phyloP scores from a whole-genome alignment of 2,888 invertebrate genomes.

The Carpatolechia fugitivella region DNA sequence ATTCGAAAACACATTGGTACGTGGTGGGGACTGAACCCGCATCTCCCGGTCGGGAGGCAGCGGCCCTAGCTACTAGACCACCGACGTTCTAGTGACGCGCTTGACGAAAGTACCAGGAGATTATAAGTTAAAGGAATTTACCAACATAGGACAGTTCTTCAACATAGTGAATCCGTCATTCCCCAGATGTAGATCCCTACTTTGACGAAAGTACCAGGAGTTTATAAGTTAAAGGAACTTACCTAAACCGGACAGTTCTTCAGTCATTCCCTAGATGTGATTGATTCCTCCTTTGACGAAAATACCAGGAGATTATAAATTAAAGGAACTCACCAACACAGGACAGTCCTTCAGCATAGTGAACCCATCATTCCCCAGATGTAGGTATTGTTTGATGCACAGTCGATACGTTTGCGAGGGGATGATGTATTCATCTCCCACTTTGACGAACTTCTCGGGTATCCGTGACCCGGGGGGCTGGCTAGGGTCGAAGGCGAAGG shows the following conservation, averaged over 20 bases:
- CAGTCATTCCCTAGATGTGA: no score
- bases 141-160: slow-evolving; percentile 85
- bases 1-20: no score
- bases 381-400: slow-evolving; percentile 90
- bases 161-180: slow-evolving; percentile 93
- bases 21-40: no score
- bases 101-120: no score
- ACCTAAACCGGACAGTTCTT: neutral
- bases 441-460: slow-evolving; percentile 84
- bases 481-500: slow-evolving; percentile 86
- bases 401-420: slow-evolving; percentile 85
- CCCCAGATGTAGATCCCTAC: slow-evolving; percentile 87
- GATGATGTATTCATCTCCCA: slow-evolving; percentile 91
- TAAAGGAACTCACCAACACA: slow-evolving; percentile 80
- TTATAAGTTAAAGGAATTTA: slow-evolving; percentile 38
- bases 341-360: slow-evolving; percentile 86
- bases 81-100: no score
- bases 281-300: no score
- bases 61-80: no score
- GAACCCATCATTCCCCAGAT: slow-evolving; percentile 91
- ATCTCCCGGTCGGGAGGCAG: no score
- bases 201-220: no score
- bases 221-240: neutral
- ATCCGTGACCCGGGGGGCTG: slow-evolving; percentile 85
- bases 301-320: no score